Base-by-base conservation (phyloP, 92 coral and sea anemone genomes). In the Porites rus region DNA sequence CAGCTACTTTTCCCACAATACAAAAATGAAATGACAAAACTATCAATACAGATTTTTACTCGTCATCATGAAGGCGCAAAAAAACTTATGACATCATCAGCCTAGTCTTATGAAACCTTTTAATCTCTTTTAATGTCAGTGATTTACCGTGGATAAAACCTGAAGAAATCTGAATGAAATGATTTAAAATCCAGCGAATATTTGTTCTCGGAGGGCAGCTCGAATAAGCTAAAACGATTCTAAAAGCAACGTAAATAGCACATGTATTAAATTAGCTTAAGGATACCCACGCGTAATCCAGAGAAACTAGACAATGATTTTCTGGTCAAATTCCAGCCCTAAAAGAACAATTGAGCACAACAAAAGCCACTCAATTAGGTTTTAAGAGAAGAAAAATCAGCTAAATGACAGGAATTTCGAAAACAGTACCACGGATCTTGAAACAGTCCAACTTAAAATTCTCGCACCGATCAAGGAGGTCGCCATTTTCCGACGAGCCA, bases 231-330 rank as follows among this genome's bases (percentile, higher is more conserved):
- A 67, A 67, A 25, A 1, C 10, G 11, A 25, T 67, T 67, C 12
- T 8, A 21, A 67, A 67, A 21, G 2, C 72, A 24, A 21, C 43
- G 11, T 54, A 10, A 1, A 54, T 10, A 13, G 60, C 58, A 43
- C 19, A 50, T 71, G 11, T 13, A 70, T 43, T 69, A n/a, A 24
- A 1, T 17, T n/a, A 20, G 63, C 1, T 8, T 31, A 28, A 60
- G 14, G 8, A 2, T n/a, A 93, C 96, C 81, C 94, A 93, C 96
- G 94, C 91, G 96, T 77, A 93, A 79, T 16, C 88, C 88, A 14
- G 74, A 64, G 2, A 64, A 51, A 8, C 50, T 73, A 52, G 84
- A 50, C 64, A 89, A 59, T 80, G 76, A 43, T 77, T 17, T 51
- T 86, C 63, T 83, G 17, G 90, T 31, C 85, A 71, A 53, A 88